These are phyloP conservation scores for Tinamus guttatus DNA, from an alignment of 2,113 vertebrate genomes.

Conservation along the genomic window DNA sequence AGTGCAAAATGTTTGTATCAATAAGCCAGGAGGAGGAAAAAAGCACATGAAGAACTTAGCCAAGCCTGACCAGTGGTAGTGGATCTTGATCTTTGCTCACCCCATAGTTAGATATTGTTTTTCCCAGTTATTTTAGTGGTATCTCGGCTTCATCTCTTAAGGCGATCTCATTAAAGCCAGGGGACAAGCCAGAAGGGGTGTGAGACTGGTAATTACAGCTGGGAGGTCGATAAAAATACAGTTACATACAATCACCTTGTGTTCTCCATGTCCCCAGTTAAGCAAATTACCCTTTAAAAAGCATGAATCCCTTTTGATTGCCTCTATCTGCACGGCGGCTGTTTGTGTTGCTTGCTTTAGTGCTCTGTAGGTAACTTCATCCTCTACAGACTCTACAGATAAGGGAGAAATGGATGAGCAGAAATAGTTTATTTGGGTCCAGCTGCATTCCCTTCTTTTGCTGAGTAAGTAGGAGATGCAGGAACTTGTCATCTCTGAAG, in stretches of 20 bases:
- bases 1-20: neutral
- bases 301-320: neutral
- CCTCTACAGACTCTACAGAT: neutral
- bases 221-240: neutral
- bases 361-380: neutral
- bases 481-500: neutral
- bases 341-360: neutral
- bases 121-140: neutral
- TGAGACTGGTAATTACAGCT: slow-evolving; percentile 37
- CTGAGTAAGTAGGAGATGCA: neutral
- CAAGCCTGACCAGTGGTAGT: neutral
- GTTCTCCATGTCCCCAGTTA: slow-evolving; percentile 19
- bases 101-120: neutral
- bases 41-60: neutral
- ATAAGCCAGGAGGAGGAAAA: neutral
- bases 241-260: neutral
- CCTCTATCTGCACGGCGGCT: neutral
- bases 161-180: slow-evolving; percentile 53
- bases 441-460: neutral
- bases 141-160: slow-evolving; percentile 9
- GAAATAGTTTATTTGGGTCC: neutral
- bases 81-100: slow-evolving; percentile 56
- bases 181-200: slow-evolving; percentile 48
- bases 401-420: neutral
- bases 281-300: slow-evolving; percentile 29